Base-by-base conservation (phyloP, 2,888 invertebrate genomes). In the Apodemia zela region DNA sequence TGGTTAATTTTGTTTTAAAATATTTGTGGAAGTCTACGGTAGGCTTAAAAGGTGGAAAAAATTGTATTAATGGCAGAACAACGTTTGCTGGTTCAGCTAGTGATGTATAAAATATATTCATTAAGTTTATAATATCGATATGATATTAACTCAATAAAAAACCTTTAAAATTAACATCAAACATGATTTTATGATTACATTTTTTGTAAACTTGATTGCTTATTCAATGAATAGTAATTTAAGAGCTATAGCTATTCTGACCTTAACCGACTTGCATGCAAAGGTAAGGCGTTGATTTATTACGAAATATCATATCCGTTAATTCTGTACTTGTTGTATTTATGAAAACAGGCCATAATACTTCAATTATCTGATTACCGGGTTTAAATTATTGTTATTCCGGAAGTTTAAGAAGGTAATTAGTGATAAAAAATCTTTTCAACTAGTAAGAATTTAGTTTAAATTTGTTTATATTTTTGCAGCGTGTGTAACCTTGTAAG, bases 211-310 rank as follows among this genome's bases (percentile, higher is more conserved):
- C 49, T 49, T 49, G 18, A 49, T 49, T 49, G 49, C 49, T 18
- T 18, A 51, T 51, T 54, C 25, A 25, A 54, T 25, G 21, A 54
- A 54, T 54, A 25, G 21, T 42, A 42, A 42, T 15, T 25, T 54
- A 25, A 7, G 15, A 54, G 25, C 54, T 42, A 21, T 51, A 51
- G 13, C 54, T 59, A 64, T 17, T 49, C 29, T 42, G 70, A 65
- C 73, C 73, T 74, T 73, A 71, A 70, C 69, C 71, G 67, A 69
- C 45, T 67, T 73, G 61, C 70, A 71, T 71, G 66, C 68, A 64
- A 67, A 70, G 68, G 61, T 49, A 21, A 33, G 21, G 45, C 62
- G 2, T 59, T 60, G 29, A 51, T 35, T 33, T 18, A 63, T 68
- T 66, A 68, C 65, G 62, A 64, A 68, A 68, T 54, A 13, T 61